Evolutionary conservation across 2,113 vertebrate genomes (phyloP).

Genomic region (Pygoscelis adeliae): DNA sequence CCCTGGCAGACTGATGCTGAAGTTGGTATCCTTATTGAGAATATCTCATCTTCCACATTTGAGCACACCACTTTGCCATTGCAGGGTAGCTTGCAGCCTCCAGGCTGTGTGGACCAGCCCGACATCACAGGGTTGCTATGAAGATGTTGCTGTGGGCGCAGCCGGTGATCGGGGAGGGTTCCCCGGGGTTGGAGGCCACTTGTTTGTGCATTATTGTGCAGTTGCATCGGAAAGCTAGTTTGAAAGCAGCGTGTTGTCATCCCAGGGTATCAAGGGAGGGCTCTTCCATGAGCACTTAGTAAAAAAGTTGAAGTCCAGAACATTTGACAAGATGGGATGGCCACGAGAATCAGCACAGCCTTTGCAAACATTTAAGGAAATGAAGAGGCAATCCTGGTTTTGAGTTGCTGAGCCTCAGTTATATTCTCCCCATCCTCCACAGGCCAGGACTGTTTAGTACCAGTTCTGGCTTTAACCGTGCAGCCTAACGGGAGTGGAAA

Average conservation of each 20-base stretch:
- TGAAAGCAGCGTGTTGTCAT: neutral
- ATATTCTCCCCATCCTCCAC: neutral
- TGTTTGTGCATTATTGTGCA: neutral
- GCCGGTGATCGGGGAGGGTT: neutral
- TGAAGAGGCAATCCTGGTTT: neutral
- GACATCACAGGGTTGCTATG: neutral
- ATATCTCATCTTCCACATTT: conserved; percentile 2
- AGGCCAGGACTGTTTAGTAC: neutral
- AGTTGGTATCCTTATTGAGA: conserved; percentile 27
- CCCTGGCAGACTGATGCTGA: conserved; percentile 17
- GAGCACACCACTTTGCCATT: neutral
- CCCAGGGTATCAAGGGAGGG: neutral
- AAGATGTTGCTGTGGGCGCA: neutral
- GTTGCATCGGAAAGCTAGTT: neutral
- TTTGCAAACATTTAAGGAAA: neutral
- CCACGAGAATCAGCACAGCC: fast-evolving
- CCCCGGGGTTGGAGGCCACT: neutral
- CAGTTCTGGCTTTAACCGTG: neutral
- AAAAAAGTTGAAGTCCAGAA: neutral
- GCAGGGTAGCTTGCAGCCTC: neutral
- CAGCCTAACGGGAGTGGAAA: neutral
- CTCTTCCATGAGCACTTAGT: neutral
- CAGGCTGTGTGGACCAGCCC: neutral
- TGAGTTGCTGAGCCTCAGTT: neutral
- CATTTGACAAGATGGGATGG: neutral